Percentiles rank a stretch among this genome's conserved stretches.
Evolutionary conservation across 2,113 vertebrate genomes (phyloP).

Genomic region (Cromileptes altivelis): DNA sequence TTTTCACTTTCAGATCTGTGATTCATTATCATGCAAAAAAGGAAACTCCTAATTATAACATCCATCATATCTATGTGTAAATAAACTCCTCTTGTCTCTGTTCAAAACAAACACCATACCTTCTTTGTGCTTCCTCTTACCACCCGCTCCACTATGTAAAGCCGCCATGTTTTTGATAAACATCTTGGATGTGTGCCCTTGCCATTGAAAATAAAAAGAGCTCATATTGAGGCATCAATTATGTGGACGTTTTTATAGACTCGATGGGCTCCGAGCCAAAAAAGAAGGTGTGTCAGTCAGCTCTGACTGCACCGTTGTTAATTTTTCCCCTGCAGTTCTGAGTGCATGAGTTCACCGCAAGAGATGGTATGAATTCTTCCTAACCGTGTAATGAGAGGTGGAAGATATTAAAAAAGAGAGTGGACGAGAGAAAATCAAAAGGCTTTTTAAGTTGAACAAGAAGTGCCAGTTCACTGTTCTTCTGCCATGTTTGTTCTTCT

Average conservation of each 20-base stretch:
- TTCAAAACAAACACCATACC: constrained; percentile 70
- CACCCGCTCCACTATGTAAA: constrained; percentile 50
- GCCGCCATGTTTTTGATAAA: constrained; percentile 75
- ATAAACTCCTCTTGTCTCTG: constrained; percentile 69
- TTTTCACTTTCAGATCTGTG: constrained; percentile 30
- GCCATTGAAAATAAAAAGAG: constrained; percentile 62
- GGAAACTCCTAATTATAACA: constrained; percentile 44
- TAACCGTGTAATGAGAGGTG: constrained; percentile 60
- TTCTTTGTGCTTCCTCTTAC: constrained; percentile 61
- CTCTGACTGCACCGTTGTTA: constrained; percentile 71
- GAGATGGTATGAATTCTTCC: constrained; percentile 66
- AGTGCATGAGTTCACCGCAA: constrained; percentile 70
- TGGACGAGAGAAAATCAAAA: background rate
- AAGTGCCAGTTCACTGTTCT: constrained; percentile 38
- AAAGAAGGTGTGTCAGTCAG: constrained; percentile 80
- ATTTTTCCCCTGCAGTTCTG: constrained; percentile 72
- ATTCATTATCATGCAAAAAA: constrained; percentile 59
- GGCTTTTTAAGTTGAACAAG: constrained; percentile 20
- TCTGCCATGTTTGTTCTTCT: constrained; percentile 40
- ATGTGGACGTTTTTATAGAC: constrained; percentile 80
- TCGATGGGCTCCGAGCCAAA: constrained; percentile 74
- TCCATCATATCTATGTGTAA: constrained; percentile 67
- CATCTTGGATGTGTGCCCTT: constrained; percentile 71
- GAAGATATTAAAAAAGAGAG: constrained; percentile 50
- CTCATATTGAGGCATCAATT: constrained; percentile 82